Conservation (phyloP, 1,140 invertebrate genomes). For the Mya arenaria region DNA sequence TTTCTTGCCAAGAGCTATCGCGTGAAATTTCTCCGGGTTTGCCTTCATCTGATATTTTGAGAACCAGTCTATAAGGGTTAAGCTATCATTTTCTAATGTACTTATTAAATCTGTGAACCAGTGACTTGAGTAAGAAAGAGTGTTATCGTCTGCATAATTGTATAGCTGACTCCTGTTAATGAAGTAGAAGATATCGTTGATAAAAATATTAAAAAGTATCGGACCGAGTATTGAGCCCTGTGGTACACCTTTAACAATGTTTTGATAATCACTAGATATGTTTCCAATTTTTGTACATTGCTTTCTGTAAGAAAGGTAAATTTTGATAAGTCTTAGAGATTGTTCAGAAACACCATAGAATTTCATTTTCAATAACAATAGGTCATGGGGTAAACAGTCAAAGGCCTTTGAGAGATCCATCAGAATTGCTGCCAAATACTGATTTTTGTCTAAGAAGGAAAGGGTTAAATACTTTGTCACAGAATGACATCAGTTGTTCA, state of each 20-base stretch:
- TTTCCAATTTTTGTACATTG: slow-evolving; percentile 31
- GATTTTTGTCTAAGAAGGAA: slow-evolving; percentile 13
- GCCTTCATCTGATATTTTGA: slow-evolving; percentile 44
- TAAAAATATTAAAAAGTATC: slow-evolving; percentile 37
- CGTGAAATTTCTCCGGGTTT: slow-evolving; percentile 34
- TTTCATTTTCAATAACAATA: slow-evolving; percentile 34
- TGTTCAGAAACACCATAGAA: slow-evolving; percentile 30
- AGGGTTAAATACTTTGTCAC: slow-evolving; percentile 5
- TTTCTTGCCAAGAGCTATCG: slow-evolving; percentile 42
- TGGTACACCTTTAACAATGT: slow-evolving; percentile 32
- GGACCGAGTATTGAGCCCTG: slow-evolving; percentile 40
- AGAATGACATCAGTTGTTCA: slow-evolving; percentile 23
- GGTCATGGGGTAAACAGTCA: slow-evolving; percentile 9
- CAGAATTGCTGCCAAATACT: slow-evolving; percentile 22
- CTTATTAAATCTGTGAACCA: neutral
- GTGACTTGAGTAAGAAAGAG: slow-evolving; percentile 24
- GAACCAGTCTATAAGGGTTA: slow-evolving; percentile 34
- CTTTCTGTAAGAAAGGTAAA: neutral
- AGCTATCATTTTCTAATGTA: slow-evolving; percentile 20
- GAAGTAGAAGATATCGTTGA: slow-evolving; percentile 29
- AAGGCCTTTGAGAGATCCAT: slow-evolving; percentile 39
- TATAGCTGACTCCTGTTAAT: slow-evolving; percentile 7
- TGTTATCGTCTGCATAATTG: slow-evolving; percentile 22
- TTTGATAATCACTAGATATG: slow-evolving; percentile 25
- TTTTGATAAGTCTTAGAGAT: neutral